Percentiles rank a stretch among this genome's conserved stretches.
These are phyloP conservation scores for Ctenosaura bakeri DNA, from an alignment of 2,797 vertebrate genomes.

Conservation along the genomic window DNA sequence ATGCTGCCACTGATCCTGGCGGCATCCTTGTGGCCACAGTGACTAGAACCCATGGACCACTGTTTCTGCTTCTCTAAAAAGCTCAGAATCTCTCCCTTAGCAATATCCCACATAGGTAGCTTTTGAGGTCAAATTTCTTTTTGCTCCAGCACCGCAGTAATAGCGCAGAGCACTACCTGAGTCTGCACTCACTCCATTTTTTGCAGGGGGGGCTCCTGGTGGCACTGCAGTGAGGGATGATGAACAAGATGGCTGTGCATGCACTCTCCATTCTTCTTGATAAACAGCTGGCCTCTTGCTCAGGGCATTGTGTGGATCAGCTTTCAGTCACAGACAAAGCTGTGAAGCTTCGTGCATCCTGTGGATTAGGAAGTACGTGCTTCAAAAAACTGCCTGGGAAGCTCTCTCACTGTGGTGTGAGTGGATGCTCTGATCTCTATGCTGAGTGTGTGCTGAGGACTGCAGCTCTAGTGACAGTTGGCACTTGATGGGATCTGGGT, in stretches of 20 bases:
- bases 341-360: slow-evolving; percentile 9
- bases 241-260: neutral
- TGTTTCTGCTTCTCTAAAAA: neutral
- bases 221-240: neutral
- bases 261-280: neutral
- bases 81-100: too few relatives aligned
- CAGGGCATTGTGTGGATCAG: slow-evolving; percentile 9
- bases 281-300: neutral
- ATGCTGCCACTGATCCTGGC: neutral
- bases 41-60: neutral
- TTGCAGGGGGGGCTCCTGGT: neutral
- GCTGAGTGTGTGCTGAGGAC: slow-evolving; percentile 36
- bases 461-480: slow-evolving; percentile 29
- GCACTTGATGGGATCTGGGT: slow-evolving; percentile 43
- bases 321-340: slow-evolving; percentile 21
- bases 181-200: neutral
- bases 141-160: neutral
- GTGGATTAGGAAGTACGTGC: slow-evolving; percentile 26
- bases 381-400: slow-evolving; percentile 7
- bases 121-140: neutral
- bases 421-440: slow-evolving; percentile 7
- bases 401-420: slow-evolving; percentile 13
- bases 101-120: neutral
- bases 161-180: too few relatives aligned
- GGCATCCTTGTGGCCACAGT: neutral